Percentiles rank a stretch among this genome's conserved stretches.
These are phyloP conservation scores for Pseudomyrmex gracilis DNA, from an alignment of 1,140 invertebrate species.

Conservation along the genomic window DNA sequence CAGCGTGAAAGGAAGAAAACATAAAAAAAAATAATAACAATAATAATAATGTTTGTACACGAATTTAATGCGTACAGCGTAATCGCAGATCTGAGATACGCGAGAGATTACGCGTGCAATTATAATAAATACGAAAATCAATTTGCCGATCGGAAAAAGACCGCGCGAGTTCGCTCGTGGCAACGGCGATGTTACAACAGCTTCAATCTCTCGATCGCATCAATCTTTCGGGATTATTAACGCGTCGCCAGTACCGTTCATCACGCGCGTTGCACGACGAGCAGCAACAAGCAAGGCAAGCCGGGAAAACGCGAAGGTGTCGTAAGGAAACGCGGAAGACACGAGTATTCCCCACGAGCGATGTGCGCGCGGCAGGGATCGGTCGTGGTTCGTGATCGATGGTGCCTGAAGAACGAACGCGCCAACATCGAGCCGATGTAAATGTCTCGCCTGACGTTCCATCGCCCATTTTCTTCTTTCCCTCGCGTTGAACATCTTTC, in stretches of 20 bases:
- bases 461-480: conserved; percentile 58
- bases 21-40: not conserved
- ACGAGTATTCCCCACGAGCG: conserved; percentile 25
- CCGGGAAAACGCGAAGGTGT: conserved; percentile 54
- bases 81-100: too few species aligned
- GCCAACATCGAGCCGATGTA: conserved; percentile 41
- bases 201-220: conserved; percentile 38
- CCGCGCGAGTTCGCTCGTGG: not conserved
- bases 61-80: not conserved
- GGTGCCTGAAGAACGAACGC: conserved; percentile 51
- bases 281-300: conserved; percentile 27
- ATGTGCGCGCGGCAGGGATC: conserved; percentile 47
- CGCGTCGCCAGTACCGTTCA: conserved; percentile 38
- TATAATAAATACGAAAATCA: not conserved
- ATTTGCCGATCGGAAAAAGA: not conserved
- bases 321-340: conserved; percentile 52
- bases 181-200: not conserved
- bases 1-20: not conserved
- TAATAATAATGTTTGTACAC: too few species aligned
- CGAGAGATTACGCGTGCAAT: not conserved
- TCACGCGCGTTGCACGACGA: conserved; percentile 21
- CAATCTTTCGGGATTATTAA: conserved; percentile 57
- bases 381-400: conserved; percentile 55
- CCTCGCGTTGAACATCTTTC: conserved; percentile 38
- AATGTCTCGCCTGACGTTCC: conserved; percentile 60